A percentile compares a stretch with the other conserved stretches of the same genome.
Evolutionary conservation across 2,797 vertebrate genomes (phyloP).

Genomic region (Bradypodion ventrale): DNA sequence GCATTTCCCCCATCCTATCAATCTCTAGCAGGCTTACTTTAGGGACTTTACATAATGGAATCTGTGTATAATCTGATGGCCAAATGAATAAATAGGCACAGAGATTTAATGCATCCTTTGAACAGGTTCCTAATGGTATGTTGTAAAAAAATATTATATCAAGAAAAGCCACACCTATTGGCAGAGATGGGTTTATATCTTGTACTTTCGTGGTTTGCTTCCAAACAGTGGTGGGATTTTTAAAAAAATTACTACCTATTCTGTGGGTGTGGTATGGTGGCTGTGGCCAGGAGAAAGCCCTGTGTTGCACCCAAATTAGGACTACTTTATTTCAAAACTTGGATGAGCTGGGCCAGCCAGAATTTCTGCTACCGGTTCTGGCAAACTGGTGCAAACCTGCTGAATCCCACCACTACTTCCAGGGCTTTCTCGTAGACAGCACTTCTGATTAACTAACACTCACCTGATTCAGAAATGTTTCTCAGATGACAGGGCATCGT

Average conservation of each 20-base stretch:
- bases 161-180: neutral
- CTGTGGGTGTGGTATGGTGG: no score
- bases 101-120: neutral
- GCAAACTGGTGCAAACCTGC: no score
- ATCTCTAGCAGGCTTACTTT: neutral
- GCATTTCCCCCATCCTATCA: neutral
- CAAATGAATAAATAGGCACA: neutral
- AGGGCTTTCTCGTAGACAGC: neutral
- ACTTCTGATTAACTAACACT: neutral
- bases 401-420: no score
- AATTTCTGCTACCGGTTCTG: no score
- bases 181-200: neutral
- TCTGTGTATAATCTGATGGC: neutral
- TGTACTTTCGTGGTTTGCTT: neutral
- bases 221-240: no score
- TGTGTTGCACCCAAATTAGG: no score
- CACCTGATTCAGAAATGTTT: neutral
- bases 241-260: no score
- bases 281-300: no score
- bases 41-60: neutral
- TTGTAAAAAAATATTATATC: no score
- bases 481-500: neutral
- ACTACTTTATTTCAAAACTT: no score
- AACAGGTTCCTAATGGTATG: neutral
- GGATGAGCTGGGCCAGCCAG: no score